A percentile compares a stretch with the other conserved stretches of the same genome.
Conservation (phyloP, 1,140 invertebrate genomes). For the Bathynomus jamesi region DNA sequence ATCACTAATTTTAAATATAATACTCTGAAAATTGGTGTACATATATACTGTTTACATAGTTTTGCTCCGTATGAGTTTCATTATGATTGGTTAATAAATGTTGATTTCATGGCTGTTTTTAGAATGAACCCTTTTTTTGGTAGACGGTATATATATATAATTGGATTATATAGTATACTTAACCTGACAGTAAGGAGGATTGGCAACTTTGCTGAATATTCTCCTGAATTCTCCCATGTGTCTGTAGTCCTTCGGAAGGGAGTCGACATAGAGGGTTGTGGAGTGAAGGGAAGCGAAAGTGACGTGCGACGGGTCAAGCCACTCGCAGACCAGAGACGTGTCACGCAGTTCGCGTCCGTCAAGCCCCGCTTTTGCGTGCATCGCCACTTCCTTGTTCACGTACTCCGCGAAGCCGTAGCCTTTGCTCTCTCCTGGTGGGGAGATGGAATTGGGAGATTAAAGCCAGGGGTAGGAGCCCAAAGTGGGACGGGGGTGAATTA, state of each 20-base stretch:
- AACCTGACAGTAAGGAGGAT: conserved; percentile 55
- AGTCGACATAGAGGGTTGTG: conserved; percentile 28
- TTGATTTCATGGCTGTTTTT: no score
- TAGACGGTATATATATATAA: no score
- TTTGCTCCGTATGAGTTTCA: no score
- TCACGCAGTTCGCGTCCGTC: conserved; percentile 46
- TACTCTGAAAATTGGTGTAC: no score
- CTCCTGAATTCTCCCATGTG: conserved; percentile 51
- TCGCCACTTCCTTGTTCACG: conserved; percentile 47
- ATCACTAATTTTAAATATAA: no score
- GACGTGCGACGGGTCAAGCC: conserved; percentile 47
- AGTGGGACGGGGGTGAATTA: no score
- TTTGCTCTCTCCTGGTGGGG: conserved; percentile 49
- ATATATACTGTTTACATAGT: no score
- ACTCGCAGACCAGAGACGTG: conserved; percentile 49
- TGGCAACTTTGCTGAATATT: conserved; percentile 49
- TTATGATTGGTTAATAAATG: no score
- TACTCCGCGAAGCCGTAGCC: conserved; percentile 57
- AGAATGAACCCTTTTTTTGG: no score
- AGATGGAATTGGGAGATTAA: no score
- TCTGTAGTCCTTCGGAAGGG: conserved; percentile 49
- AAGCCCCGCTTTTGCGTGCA: conserved; percentile 47
- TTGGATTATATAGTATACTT: conserved; percentile 19
- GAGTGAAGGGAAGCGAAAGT: conserved; percentile 45
- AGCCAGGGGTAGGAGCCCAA: no score